Percentiles rank a stretch among this genome's conserved stretches.
Conservation (phyloP, 2,888 invertebrate genomes). For the Hypercompe scribonia region DNA sequence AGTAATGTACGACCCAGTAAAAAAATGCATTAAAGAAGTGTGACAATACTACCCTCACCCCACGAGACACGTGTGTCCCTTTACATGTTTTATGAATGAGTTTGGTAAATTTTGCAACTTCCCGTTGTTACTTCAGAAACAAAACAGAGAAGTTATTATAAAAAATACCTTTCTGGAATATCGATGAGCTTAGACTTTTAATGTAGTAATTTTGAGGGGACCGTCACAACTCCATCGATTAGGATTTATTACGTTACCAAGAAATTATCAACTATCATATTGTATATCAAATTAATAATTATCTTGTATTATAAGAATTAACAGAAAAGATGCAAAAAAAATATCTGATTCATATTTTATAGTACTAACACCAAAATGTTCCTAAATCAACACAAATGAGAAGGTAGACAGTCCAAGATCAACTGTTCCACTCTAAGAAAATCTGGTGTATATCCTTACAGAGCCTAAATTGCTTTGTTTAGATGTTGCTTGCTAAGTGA, state of each 20-base stretch:
- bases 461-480: no score
- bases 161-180: slow-evolving; percentile 58
- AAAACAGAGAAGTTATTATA: slow-evolving; percentile 62
- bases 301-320: neutral
- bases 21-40: slow-evolving; percentile 53
- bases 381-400: no score
- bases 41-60: slow-evolving; percentile 62
- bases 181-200: slow-evolving; percentile 53
- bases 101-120: slow-evolving; percentile 66
- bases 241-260: neutral
- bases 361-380: no score
- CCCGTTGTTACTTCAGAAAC: slow-evolving; percentile 65
- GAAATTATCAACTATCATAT: neutral
- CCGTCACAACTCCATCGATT: slow-evolving; percentile 6
- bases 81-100: slow-evolving; percentile 79
- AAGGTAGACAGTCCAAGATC: no score
- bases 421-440: no score
- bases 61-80: slow-evolving; percentile 66
- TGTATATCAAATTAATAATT: neutral
- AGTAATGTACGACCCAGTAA: slow-evolving; percentile 35
- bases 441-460: no score
- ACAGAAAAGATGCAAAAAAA: neutral
- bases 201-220: slow-evolving; percentile 6
- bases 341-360: neutral
- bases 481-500: no score